Conservation (phyloP, 2,888 invertebrate species). For the Hemithea aestivaria region DNA sequence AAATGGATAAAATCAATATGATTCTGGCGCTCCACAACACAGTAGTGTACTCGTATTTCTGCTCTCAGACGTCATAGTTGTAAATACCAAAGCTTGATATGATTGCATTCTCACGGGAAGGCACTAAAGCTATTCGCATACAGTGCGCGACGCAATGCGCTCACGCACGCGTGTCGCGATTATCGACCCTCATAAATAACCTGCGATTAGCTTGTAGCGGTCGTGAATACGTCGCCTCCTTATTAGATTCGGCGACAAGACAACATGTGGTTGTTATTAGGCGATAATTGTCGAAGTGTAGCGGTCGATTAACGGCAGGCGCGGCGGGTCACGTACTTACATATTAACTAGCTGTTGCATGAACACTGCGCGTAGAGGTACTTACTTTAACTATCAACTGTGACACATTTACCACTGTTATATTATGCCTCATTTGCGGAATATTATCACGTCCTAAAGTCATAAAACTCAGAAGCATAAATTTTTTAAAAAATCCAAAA, state of each 20-base stretch:
- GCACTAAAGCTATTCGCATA: slow-evolving; percentile 40
- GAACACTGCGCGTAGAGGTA: slow-evolving; percentile 34
- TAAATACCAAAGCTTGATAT: too few species aligned
- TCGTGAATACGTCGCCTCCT: slow-evolving; percentile 60
- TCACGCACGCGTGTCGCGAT: slow-evolving; percentile 74
- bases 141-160: slow-evolving; percentile 58
- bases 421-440: slow-evolving; percentile 20
- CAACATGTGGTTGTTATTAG: slow-evolving; percentile 66
- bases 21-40: too few species aligned
- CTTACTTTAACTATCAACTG: slow-evolving; percentile 25
- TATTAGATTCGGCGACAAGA: slow-evolving; percentile 68
- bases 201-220: slow-evolving; percentile 66
- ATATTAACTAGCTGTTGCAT: slow-evolving; percentile 52
- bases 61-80: too few species aligned
- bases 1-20: too few species aligned
- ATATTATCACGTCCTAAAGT: slow-evolving; percentile 17
- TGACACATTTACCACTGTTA: slow-evolving; percentile 28
- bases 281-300: slow-evolving; percentile 72
- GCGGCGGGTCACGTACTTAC: slow-evolving; percentile 44
- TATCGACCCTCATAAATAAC: slow-evolving; percentile 74
- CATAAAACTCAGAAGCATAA: slow-evolving; percentile 25
- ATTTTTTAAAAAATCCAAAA: slow-evolving; percentile 1
- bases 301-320: slow-evolving; percentile 74
- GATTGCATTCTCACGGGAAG: slow-evolving; percentile 41
- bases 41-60: too few species aligned